These are phyloP conservation scores for Ptychoptera albimana DNA, from an alignment of 2,888 invertebrate species.

Conservation along the genomic window DNA sequence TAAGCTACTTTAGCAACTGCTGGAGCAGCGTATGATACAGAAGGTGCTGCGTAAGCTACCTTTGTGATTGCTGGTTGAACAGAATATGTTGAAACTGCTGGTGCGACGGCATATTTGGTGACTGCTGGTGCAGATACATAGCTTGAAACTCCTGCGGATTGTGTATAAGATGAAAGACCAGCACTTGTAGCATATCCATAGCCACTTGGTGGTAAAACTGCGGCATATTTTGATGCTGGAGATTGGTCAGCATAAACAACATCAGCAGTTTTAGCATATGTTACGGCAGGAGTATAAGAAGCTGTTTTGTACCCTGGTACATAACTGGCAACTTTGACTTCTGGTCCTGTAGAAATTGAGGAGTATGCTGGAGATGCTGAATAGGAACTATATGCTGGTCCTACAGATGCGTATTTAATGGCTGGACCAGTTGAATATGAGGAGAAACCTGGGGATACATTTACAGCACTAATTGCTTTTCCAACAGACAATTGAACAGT, in stretches of 20 bases:
- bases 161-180: slow-evolving; percentile 31
- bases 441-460: slow-evolving; percentile 20
- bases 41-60: slow-evolving; percentile 2
- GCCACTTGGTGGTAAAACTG: slow-evolving; percentile 30
- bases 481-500: slow-evolving; percentile 35
- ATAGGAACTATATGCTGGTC: slow-evolving; percentile 20
- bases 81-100: slow-evolving; percentile 6
- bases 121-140: slow-evolving; percentile 21
- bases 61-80: slow-evolving; percentile 10
- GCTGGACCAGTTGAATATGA: slow-evolving; percentile 24
- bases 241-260: slow-evolving; percentile 26
- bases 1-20: slow-evolving; percentile 16
- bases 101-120: slow-evolving; percentile 4
- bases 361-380: slow-evolving; percentile 22
- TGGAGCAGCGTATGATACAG: slow-evolving; percentile 7
- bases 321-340: slow-evolving; percentile 15
- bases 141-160: slow-evolving; percentile 14
- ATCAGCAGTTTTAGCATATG: slow-evolving; percentile 22
- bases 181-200: slow-evolving; percentile 40
- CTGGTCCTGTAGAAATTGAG: slow-evolving; percentile 20
- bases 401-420: slow-evolving; percentile 26
- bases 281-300: slow-evolving; percentile 20
- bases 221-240: slow-evolving; percentile 26
- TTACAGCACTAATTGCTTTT: slow-evolving; percentile 20
- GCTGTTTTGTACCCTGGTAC: slow-evolving; percentile 7